Evolutionary conservation across 2,888 invertebrate species (phyloP).

Genomic region (Tridacna crocea): DNA sequence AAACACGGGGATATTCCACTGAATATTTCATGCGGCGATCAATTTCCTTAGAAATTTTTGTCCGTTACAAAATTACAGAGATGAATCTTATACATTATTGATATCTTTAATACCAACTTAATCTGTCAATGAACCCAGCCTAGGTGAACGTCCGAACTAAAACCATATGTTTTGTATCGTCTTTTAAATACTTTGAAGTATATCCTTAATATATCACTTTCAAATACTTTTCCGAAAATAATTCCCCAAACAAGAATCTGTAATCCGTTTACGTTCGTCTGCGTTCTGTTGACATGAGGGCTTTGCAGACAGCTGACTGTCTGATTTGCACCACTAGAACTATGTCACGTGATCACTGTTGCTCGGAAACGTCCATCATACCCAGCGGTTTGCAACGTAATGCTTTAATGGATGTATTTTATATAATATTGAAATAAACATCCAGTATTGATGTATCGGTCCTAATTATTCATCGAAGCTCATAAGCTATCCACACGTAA

Average conservation of each 20-base stretch:
- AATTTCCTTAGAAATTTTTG: too few species aligned
- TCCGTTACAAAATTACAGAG: too few species aligned
- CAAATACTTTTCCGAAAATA: neutral
- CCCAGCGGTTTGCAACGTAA: neutral
- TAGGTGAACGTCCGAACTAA: too few species aligned
- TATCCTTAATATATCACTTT: neutral
- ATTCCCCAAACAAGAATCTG: neutral
- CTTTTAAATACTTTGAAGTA: neutral
- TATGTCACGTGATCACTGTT: conserved; percentile 11
- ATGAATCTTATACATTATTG: too few species aligned
- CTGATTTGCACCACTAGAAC: neutral
- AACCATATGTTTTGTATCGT: neutral
- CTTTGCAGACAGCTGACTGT: neutral
- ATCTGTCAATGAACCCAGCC: too few species aligned
- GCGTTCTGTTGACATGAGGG: conserved; percentile 1
- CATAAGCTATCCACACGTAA: neutral
- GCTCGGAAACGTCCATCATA: neutral
- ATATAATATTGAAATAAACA: neutral
- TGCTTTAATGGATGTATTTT: neutral
- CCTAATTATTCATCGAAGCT: neutral
- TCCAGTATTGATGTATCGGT: neutral
- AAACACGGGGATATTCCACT: too few species aligned
- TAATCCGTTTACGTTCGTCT: conserved; percentile 9
- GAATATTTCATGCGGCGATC: too few species aligned
- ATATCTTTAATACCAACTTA: too few species aligned